Conservation (phyloP, 1,140 invertebrate species). For the Phenacoccus solenopsis region DNA sequence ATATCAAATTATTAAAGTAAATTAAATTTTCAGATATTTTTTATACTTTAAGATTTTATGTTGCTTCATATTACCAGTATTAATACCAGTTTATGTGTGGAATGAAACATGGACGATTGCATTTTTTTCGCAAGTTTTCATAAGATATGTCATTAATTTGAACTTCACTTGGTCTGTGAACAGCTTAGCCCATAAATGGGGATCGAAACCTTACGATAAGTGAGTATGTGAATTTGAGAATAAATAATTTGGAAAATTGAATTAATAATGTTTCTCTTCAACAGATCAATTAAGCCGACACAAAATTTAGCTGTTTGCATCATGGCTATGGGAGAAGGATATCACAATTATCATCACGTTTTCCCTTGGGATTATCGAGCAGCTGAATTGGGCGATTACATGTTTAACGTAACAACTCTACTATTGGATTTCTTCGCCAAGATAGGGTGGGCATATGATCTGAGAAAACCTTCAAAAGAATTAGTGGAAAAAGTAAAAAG, state of each 20-base stretch:
- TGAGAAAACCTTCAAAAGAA: constrained; percentile 44
- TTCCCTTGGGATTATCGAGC: constrained; percentile 63
- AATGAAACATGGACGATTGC: constrained; percentile 41
- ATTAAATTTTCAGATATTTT: constrained; percentile 29
- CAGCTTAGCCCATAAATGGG: constrained; percentile 49
- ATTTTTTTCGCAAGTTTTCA: constrained; percentile 37
- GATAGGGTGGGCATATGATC: constrained; percentile 68
- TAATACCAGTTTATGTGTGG: constrained; percentile 48
- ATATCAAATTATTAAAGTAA: background rate
- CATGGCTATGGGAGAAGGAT: constrained; percentile 42
- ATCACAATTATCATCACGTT: constrained; percentile 68
- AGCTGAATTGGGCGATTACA: constrained; percentile 44
- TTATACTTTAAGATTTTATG: constrained; percentile 68
- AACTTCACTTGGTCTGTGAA: constrained; percentile 59
- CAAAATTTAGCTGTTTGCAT: constrained; percentile 30
- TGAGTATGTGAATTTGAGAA: constrained; percentile 32
- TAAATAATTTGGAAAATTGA: background rate
- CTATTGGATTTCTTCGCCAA: constrained; percentile 51
- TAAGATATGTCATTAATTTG: constrained; percentile 44
- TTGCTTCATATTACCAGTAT: constrained; percentile 50
- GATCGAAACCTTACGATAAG: constrained; percentile 49
- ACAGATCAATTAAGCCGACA: constrained; percentile 29
- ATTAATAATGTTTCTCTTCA: background rate
- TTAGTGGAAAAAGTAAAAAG: constrained; percentile 48
- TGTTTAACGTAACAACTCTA: constrained; percentile 44